Evolutionary conservation across 2,888 invertebrate species (phyloP), one percentile per base, ranked within the genome.

Genomic region (Sipha maydis): DNA sequence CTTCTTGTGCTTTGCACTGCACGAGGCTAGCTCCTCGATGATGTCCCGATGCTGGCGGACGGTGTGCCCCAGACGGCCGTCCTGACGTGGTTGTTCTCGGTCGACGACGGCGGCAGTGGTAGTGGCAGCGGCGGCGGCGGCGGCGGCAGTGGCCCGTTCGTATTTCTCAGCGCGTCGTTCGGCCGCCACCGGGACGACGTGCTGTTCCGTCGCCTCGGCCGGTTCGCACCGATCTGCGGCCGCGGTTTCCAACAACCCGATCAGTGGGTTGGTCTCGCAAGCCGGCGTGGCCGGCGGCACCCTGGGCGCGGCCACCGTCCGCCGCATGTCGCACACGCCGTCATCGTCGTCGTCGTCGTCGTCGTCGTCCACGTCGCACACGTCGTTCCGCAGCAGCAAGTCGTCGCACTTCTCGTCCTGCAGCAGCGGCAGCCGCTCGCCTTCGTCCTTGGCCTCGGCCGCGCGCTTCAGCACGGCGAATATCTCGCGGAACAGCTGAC

Each of bases 391-490:
- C 34, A 21, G 90, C 90, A n/a, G 90, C 41, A 9, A 90, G 71
- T 89, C 83, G 91, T 95, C 95, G 91, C 48, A 48, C 48, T 48
- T 48, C 14, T 96, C 96, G 80, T 86, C 86, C 71, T 86, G 80
- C 79, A 96, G 92, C 3, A 95, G 92, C 0, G 96, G 96, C 61
- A 95, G 92, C 90, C 95, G 95, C 90, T 96, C 96, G 41, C 95
- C 95, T 90, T 96, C 96, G 89, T 96, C 96, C 91, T 96, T 96
- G 90, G 95, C 96, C 90, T 95, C 96, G 1, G 96, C 96, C 0
- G 96, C 96, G 90, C 96, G 95, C 91, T 96, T 96, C 28, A 97
- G 92, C 17, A 96, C 96, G 38, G 95, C 95, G 91, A 96, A 96
- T 89, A 97, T 97, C 92, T 97, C 96, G 90, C 95, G 95, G 92